Evolutionary conservation across 2,888 invertebrate genomes (phyloP).

Genomic region (Campoplex nolae): DNA sequence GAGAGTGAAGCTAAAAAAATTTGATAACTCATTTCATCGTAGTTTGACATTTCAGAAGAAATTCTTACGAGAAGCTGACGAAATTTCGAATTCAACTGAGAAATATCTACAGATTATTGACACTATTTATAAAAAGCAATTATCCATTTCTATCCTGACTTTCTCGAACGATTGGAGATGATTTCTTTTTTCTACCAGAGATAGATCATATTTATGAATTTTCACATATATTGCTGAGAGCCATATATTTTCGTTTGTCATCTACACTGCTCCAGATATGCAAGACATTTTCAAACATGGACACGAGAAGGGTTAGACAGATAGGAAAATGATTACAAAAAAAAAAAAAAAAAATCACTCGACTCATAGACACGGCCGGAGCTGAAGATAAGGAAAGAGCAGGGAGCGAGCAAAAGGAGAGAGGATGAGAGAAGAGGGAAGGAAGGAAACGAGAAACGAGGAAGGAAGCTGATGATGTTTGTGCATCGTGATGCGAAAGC

Average conservation of each 20-base stretch:
- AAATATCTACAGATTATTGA: not conserved
- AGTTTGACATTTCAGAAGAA: not conserved
- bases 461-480: constrained; percentile 2
- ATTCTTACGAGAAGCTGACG: not conserved
- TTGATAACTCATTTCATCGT: not conserved
- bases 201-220: not conserved
- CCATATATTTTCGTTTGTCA: not conserved
- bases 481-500: not conserved
- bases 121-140: not conserved
- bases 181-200: too few relatives aligned
- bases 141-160: not conserved
- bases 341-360: constrained; percentile 4
- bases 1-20: not conserved
- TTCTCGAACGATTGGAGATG: not conserved
- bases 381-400: constrained; percentile 38
- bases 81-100: not conserved
- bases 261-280: not conserved
- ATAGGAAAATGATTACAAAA: constrained; percentile 50
- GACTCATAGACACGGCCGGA: not conserved
- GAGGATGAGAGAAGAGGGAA: constrained; percentile 28
- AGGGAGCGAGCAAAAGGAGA: not conserved
- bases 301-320: constrained; percentile 9
- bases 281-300: not conserved
- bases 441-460: constrained; percentile 43
- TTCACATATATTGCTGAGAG: not conserved